phyloP scores from a whole-genome alignment of 2,888 invertebrate species.

The Syritta pipiens region DNA sequence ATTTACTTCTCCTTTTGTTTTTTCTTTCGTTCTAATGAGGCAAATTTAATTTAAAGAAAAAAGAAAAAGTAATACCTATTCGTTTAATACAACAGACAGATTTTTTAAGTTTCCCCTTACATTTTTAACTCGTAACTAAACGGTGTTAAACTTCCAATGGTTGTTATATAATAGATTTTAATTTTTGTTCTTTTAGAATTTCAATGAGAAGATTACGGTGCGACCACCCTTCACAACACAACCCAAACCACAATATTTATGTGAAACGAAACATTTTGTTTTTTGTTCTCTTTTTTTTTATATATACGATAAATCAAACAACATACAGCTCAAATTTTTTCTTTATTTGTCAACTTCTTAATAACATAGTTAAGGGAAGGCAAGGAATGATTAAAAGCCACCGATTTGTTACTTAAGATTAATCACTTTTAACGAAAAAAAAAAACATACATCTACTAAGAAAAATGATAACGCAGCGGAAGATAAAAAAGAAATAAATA shows the following conservation, averaged over 20 bases:
- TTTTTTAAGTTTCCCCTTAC: constrained; percentile 5
- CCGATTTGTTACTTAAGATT: constrained; percentile 69
- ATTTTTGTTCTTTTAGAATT: constrained; percentile 12
- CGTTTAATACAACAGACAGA: constrained; percentile 16
- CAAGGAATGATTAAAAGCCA: constrained; percentile 69
- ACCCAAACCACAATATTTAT: constrained; percentile 28
- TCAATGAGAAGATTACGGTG: constrained; percentile 25
- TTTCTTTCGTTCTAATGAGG: background rate
- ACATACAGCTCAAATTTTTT: constrained; percentile 50
- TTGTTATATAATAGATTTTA: constrained; percentile 12
- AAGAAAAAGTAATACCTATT: too few relatives aligned
- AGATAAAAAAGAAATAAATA: constrained; percentile 12
- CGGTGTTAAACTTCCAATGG: constrained; percentile 4
- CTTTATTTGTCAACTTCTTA: constrained; percentile 34
- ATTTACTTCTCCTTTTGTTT: background rate
- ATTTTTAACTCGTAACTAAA: too few relatives aligned
- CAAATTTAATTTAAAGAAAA: too few relatives aligned
- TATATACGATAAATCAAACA: constrained; percentile 6
- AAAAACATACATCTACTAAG: constrained; percentile 26
- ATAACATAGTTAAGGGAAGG: constrained; percentile 61
- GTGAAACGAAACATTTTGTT: constrained; percentile 25
- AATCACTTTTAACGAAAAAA: constrained; percentile 26
- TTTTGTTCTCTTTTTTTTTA: constrained; percentile 4
- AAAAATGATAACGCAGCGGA: constrained; percentile 17
- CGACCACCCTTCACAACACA: constrained; percentile 33